A percentile compares a stretch with the other conserved stretches of the same genome.
phyloP scores from a whole-genome alignment of 1,140 invertebrate genomes.

The Branchinecta lynchi region DNA sequence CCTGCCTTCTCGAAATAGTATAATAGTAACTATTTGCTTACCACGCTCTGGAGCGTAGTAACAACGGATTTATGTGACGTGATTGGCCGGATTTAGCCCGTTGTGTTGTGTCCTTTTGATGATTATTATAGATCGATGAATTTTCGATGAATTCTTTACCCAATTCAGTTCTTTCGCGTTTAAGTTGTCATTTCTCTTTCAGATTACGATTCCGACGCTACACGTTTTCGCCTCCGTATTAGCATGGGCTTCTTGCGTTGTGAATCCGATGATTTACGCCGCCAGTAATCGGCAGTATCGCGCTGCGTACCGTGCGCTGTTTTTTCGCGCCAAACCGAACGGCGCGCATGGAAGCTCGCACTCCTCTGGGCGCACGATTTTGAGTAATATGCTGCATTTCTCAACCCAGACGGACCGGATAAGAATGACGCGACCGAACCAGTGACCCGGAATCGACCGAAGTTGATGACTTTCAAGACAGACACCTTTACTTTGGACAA shows the following conservation, averaged over 20 bases:
- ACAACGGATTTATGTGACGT: too few relatives aligned
- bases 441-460: too few relatives aligned
- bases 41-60: too few relatives aligned
- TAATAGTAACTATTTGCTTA: too few relatives aligned
- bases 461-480: not conserved
- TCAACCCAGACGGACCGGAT: conserved; percentile 20
- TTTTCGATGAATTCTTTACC: too few relatives aligned
- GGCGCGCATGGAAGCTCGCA: conserved; percentile 19
- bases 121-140: too few relatives aligned
- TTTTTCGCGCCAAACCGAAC: conserved; percentile 27
- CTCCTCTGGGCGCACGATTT: conserved; percentile 27
- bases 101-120: too few relatives aligned
- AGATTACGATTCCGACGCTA: conserved; percentile 44
- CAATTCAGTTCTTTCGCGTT: not conserved
- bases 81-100: too few relatives aligned
- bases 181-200: conserved; percentile 17
- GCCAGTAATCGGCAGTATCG: conserved; percentile 66
- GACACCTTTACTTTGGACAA: not conserved
- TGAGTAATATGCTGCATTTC: conserved; percentile 29
- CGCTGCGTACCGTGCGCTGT: conserved; percentile 50
- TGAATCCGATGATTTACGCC: conserved; percentile 75
- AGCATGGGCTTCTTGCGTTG: conserved; percentile 67
- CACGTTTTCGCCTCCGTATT: conserved; percentile 63
- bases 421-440: conserved; percentile 16
- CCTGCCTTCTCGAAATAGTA: too few relatives aligned